Percentiles rank a stretch among this genome's conserved stretches.
These are phyloP conservation scores for Kryptolebias marmoratus DNA, from an alignment of 2,113 vertebrate species.

Conservation along the genomic window DNA sequence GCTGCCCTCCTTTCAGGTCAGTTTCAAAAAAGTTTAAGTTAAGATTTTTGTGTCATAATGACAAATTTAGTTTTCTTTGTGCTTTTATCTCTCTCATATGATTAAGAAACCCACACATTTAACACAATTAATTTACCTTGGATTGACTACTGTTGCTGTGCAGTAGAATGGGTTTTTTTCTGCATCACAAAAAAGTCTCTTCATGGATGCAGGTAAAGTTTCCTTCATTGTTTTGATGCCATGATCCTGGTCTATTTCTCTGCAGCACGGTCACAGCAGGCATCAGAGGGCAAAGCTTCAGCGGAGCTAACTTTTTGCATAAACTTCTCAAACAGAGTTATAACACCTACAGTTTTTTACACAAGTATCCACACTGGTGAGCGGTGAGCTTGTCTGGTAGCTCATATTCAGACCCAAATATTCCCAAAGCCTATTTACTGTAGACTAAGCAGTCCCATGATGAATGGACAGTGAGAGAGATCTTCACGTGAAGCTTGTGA, in stretches of 20 bases:
- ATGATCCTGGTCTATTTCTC: slow-evolving; percentile 25
- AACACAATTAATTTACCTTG: not conserved
- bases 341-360: not conserved
- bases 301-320: slow-evolving; percentile 26
- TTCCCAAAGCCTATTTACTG: not conserved
- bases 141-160: not conserved
- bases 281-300: slow-evolving; percentile 11
- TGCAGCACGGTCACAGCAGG: slow-evolving; percentile 21
- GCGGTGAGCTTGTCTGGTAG: slow-evolving; percentile 1
- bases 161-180: slow-evolving; percentile 4
- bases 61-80: too few species aligned
- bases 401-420: not conserved
- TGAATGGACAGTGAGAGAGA: slow-evolving; percentile 1
- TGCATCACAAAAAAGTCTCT: slow-evolving; percentile 16
- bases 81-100: too few species aligned
- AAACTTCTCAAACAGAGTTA: slow-evolving; percentile 20
- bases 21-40: too few species aligned
- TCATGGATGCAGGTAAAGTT: slow-evolving; percentile 35
- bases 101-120: too few species aligned
- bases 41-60: too few species aligned
- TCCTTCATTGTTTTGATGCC: slow-evolving; percentile 46
- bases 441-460: not conserved
- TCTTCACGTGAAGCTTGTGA: not conserved
- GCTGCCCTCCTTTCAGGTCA: too few species aligned
- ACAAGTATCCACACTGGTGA: not conserved